Evolutionary conservation across 2,888 invertebrate species (phyloP).

Genomic region (Tiphia femorata): DNA sequence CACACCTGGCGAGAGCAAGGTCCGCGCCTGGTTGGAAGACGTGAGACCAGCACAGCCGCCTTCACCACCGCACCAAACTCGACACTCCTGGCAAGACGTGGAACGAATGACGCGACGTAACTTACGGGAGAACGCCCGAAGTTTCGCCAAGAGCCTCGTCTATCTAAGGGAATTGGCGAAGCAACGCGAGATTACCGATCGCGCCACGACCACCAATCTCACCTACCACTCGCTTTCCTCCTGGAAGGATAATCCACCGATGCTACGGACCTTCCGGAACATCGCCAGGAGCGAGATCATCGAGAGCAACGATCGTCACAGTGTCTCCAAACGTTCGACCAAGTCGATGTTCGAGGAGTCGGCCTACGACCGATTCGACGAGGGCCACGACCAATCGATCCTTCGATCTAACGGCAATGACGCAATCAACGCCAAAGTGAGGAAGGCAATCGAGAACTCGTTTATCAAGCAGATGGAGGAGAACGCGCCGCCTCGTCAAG

Average conservation of each 20-base stretch:
- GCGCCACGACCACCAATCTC: slow-evolving; percentile 6
- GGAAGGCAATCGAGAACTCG: slow-evolving; percentile 63
- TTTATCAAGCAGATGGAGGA: slow-evolving; percentile 65
- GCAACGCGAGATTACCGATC: slow-evolving; percentile 38
- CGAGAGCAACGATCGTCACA: slow-evolving; percentile 56
- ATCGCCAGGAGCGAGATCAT: slow-evolving; percentile 60
- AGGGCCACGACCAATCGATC: slow-evolving; percentile 50
- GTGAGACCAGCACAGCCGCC: slow-evolving; percentile 58
- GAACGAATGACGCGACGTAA: slow-evolving; percentile 41
- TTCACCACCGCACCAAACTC: too few relatives aligned
- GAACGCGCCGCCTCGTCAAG: slow-evolving; percentile 47
- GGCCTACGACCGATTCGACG: slow-evolving; percentile 46
- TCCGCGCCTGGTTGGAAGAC: slow-evolving; percentile 64
- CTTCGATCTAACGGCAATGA: slow-evolving; percentile 31
- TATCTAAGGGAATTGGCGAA: slow-evolving; percentile 49
- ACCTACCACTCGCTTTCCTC: slow-evolving; percentile 35
- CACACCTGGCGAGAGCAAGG: slow-evolving; percentile 62
- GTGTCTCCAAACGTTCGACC: slow-evolving; percentile 57
- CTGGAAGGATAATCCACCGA: slow-evolving; percentile 56
- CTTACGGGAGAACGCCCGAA: slow-evolving; percentile 44
- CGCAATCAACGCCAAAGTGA: slow-evolving; percentile 55
- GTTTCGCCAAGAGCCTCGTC: slow-evolving; percentile 47
- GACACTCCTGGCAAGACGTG: slow-evolving; percentile 51
- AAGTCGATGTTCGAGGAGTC: slow-evolving; percentile 62
- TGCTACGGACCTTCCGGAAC: slow-evolving; percentile 52